Evolutionary conservation across 2,113 vertebrate genomes (phyloP), one percentile per base, ranked within the genome.

Genomic region (Pomatostomus ruficeps): DNA sequence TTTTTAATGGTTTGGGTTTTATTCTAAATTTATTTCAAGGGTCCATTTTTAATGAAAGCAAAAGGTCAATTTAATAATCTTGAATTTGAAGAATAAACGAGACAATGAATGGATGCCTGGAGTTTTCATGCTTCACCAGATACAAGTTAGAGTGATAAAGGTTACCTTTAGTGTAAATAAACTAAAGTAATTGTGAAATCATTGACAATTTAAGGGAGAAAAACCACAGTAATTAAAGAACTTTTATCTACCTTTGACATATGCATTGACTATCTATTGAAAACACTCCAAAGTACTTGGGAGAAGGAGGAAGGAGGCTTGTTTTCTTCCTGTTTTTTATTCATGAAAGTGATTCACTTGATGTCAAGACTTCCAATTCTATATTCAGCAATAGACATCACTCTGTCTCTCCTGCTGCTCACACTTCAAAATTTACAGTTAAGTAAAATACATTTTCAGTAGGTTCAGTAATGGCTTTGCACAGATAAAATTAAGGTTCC

Each of bases 21-120:
- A 91, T 94, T 94, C 45, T 77, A 78, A 91, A 86, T n/a, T 96
- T 96, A 93, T 94, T 97, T 96, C 85, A 95, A 71, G 29, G 70
- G 78, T 61, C 17, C 17, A 73, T 76, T 92, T 96, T 94, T 95
- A 96, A 96, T 92, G 67, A 96, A 94, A 67, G 59, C 19, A 90
- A 94, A 85, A 85, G 84, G 68, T 95, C 80, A 91, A 52, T 96
- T 97, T 66, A 95, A 55, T 92, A 94, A 96, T 96, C 57, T 94
- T 94, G 51, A 94, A 94, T 92, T 91, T 72, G 51, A 95, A 71
- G 68, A 95, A 83, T 85, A 96, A 95, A 93, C 13, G 8, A 95
- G 59, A 84, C 17, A 87, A 67, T 84, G 77, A 94, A 93, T 67
- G 33, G 48, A 75, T 94, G 35, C n/a, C 66, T 90, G 75, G 28